Conservation (phyloP, 2,113 vertebrate species). For the Xiphophorus maculatus region DNA sequence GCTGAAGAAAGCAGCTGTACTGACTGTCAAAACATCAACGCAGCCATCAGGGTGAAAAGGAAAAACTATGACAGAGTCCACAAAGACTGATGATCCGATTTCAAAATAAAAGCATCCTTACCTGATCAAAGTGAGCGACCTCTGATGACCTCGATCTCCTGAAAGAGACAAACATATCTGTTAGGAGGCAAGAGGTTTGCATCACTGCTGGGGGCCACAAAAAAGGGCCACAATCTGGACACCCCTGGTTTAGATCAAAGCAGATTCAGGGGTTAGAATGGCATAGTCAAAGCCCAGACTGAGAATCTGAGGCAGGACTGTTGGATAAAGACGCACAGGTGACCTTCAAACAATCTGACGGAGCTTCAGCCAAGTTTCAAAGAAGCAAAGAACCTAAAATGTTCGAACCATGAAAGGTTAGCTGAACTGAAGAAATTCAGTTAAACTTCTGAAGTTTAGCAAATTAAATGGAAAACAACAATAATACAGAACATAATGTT, state of each 20-base stretch:
- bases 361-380: too few relatives aligned
- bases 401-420: too few relatives aligned
- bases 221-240: background rate
- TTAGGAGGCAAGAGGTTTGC: slow-evolving; percentile 15
- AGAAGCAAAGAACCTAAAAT: too few relatives aligned
- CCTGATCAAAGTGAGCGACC: slow-evolving; percentile 43
- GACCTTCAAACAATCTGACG: too few relatives aligned
- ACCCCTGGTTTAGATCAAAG: too few relatives aligned
- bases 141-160: slow-evolving; percentile 38
- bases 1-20: slow-evolving; percentile 5
- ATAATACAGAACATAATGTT: background rate
- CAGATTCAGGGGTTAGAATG: too few relatives aligned
- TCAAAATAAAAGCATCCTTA: slow-evolving; percentile 16
- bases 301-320: too few relatives aligned
- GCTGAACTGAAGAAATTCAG: too few relatives aligned
- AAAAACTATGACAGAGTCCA: too few relatives aligned
- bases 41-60: background rate
- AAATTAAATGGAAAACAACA: background rate
- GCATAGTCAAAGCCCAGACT: too few relatives aligned
- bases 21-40: slow-evolving; percentile 9
- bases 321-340: too few relatives aligned
- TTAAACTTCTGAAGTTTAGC: too few relatives aligned
- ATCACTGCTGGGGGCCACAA: background rate
- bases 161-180: background rate
- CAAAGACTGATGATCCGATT: background rate